phyloP scores from a whole-genome alignment of 1,140 invertebrate genomes.

The Chlorops oryzae region DNA sequence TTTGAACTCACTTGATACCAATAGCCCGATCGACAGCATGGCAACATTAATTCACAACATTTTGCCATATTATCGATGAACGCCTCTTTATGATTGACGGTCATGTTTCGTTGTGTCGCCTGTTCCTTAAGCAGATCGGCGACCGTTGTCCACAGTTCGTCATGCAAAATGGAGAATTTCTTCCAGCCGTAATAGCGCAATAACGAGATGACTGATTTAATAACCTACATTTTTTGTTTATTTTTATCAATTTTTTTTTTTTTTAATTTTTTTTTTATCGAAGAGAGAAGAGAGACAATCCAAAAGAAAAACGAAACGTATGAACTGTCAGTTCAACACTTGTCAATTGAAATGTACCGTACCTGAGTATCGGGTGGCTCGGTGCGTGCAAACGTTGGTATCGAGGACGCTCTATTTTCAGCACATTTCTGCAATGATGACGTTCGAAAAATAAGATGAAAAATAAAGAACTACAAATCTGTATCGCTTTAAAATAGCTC shows the following conservation, averaged over 20 bases:
- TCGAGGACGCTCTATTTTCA: constrained; percentile 76
- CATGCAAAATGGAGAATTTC: constrained; percentile 88
- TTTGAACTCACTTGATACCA: constrained; percentile 67
- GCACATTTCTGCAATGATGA: constrained; percentile 85
- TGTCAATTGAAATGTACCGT: no score
- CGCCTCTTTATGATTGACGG: constrained; percentile 65
- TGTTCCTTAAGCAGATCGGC: constrained; percentile 67
- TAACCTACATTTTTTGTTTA: no score
- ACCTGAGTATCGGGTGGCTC: constrained; percentile 90
- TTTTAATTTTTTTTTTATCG: no score
- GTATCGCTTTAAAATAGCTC: no score
- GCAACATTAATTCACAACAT: constrained; percentile 66
- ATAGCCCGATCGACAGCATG: constrained; percentile 66
- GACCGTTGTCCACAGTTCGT: constrained; percentile 71
- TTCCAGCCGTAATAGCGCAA: constrained; percentile 87
- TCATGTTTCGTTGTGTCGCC: constrained; percentile 69
- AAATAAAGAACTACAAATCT: constrained; percentile 23
- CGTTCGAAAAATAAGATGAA: no score
- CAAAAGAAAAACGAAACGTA: no score
- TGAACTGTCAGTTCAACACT: constrained; percentile 6
- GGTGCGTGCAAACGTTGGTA: constrained; percentile 88
- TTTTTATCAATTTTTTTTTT: no score
- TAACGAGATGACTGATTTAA: constrained; percentile 86
- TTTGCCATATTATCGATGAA: constrained; percentile 60
- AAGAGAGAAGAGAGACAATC: no score